Conservation (phyloP, 2,888 invertebrate genomes). For the Cordylochernes scorpioides region DNA sequence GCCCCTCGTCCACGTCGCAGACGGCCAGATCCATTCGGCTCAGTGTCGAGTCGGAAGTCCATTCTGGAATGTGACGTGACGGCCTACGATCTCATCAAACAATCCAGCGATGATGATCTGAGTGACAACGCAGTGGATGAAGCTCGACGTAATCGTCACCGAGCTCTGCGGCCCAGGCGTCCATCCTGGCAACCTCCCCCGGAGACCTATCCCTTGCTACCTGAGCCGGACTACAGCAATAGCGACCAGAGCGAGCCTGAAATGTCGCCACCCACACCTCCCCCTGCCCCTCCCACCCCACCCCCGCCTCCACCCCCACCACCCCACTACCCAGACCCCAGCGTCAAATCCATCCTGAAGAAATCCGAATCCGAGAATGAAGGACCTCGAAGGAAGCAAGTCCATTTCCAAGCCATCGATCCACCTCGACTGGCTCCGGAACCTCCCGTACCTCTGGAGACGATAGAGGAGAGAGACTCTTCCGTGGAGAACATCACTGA, state of each 20-base stretch:
- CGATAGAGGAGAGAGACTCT: too few relatives aligned
- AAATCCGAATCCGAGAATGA: too few relatives aligned
- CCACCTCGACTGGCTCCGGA: too few relatives aligned
- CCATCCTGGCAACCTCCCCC: too few relatives aligned
- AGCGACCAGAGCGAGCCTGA: slow-evolving; percentile 5
- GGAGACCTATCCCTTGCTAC: slow-evolving; percentile 7
- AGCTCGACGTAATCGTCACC: neutral
- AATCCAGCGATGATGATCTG: slow-evolving; percentile 6
- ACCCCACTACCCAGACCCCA: slow-evolving; percentile 4
- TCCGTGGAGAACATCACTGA: too few relatives aligned
- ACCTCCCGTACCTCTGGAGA: too few relatives aligned
- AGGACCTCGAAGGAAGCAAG: too few relatives aligned
- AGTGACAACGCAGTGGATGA: slow-evolving; percentile 9
- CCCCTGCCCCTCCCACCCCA: slow-evolving; percentile 7
- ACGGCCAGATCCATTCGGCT: slow-evolving; percentile 9
- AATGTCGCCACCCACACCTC: slow-evolving; percentile 3
- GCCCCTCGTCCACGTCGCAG: too few relatives aligned
- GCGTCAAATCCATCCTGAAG: slow-evolving; percentile 13
- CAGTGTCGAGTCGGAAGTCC: slow-evolving; percentile 11
- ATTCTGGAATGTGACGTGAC: slow-evolving; percentile 15
- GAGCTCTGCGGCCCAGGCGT: too few relatives aligned
- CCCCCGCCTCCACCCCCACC: slow-evolving; percentile 4
- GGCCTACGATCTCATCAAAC: slow-evolving; percentile 11
- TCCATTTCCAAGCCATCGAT: too few relatives aligned
- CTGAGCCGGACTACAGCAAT: slow-evolving; percentile 14